Base-by-base conservation (phyloP, 2,113 vertebrate species). In the Neopipo cinnamomea region DNA sequence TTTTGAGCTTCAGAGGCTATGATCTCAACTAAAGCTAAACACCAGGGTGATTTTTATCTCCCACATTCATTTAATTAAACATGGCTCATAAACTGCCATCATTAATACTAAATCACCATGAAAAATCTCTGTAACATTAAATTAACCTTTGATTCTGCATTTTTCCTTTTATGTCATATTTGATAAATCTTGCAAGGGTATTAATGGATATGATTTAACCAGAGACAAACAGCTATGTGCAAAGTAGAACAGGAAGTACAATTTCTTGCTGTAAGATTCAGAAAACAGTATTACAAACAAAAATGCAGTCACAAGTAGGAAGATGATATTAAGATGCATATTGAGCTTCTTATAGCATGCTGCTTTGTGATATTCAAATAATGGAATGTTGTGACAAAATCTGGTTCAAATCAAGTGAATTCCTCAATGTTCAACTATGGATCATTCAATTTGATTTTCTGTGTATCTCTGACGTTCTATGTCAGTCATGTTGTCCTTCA, bases 41-140 rank as follows among this genome's bases (percentile, higher is more conserved):
- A 91, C 23, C 55, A 91, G 8, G 21, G 25, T 62, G 42, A 90
- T 77, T 96, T 96, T 84, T 86, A 67, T 84, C 47, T 92, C 73
- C 52, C 70, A 78, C 47, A 84, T 84, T 94, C 49, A 52, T 62
- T 93, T 85, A 95, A 88, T 90, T 94, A 91, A 93, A 82, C 67
- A 93, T 66, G 66, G 47, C 52, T 93, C 93, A 84, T 93, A 93
- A 91, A 81, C 56, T 85, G 30, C 62, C 37, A 56, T 91, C 50
- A 74, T 91, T 93, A 91, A 77, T 91, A 86, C 5, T 89, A 91
- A 87, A 78, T 67, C 50, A 80, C 33, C 56, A 81, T 88, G 92
- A 77, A 89, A 82, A 87, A 76, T 91, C 50, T 86, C 63, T 80
- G 37, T 95, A 92, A 94, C 19, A 46, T 90, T 89, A 93, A 82